These are phyloP conservation scores for Drosophila mercatorum DNA, from an alignment of 2,888 invertebrate genomes.

Conservation along the genomic window DNA sequence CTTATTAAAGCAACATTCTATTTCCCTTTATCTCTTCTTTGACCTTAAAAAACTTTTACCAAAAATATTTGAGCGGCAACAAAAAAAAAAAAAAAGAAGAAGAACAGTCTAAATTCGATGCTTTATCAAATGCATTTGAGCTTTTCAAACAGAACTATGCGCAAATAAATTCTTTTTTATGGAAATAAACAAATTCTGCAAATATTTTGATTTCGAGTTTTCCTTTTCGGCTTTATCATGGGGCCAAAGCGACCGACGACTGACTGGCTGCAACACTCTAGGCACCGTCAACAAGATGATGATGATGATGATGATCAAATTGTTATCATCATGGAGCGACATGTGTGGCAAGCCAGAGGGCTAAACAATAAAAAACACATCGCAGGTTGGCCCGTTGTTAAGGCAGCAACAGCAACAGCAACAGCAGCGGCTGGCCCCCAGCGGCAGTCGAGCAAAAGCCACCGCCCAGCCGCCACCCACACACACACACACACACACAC, in stretches of 20 bases:
- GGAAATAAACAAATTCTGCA: slow-evolving; percentile 3
- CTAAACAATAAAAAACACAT: slow-evolving; percentile 61
- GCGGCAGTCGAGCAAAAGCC: slow-evolving; percentile 40
- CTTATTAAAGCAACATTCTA: background rate
- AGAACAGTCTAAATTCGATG: background rate
- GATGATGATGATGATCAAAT: slow-evolving; percentile 17
- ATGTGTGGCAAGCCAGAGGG: slow-evolving; percentile 39
- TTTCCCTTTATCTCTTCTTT: background rate
- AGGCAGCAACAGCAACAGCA: slow-evolving; percentile 30
- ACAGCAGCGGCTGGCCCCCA: slow-evolving; percentile 32
- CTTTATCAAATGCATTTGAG: slow-evolving; percentile 7
- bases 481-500: background rate
- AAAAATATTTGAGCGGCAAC: background rate
- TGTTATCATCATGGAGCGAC: slow-evolving; percentile 21
- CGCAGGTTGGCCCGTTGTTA: slow-evolving; percentile 52
- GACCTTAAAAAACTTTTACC: background rate
- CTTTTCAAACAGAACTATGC: background rate
- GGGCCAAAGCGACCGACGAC: slow-evolving; percentile 11
- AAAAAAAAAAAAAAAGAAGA: background rate
- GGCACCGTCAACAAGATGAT: slow-evolving; percentile 23
- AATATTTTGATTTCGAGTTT: slow-evolving; percentile 23
- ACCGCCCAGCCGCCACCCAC: slow-evolving; percentile 1
- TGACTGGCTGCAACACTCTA: slow-evolving; percentile 50
- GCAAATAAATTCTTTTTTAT: background rate
- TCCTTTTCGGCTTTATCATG: slow-evolving; percentile 27